phyloP scores from a whole-genome alignment of 2,888 invertebrate species.

The Drosophila picticornis region DNA sequence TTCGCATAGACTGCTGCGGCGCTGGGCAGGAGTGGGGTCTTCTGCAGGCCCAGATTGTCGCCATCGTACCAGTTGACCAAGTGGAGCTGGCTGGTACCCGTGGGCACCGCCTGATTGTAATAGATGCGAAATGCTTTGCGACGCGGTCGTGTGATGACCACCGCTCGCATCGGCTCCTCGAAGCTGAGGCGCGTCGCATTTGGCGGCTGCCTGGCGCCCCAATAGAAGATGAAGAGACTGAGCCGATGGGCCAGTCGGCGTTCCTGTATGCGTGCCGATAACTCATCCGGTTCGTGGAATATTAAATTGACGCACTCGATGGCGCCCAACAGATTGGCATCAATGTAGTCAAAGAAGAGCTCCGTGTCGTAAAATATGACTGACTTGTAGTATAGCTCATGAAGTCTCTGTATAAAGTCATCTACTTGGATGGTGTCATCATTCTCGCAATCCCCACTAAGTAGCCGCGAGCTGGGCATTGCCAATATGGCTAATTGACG shows the following conservation, averaged over 20 bases:
- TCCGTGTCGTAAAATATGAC: conserved; percentile 82
- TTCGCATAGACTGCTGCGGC: conserved; percentile 88
- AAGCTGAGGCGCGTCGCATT: conserved; percentile 78
- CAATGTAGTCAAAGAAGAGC: conserved; percentile 82
- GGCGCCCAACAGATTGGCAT: conserved; percentile 77
- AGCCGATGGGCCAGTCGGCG: conserved; percentile 81
- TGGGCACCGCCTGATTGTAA: conserved; percentile 90
- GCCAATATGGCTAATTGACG: conserved; percentile 78
- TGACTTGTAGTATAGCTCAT: conserved; percentile 78
- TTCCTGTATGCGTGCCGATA: conserved; percentile 75
- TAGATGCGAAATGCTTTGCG: conserved; percentile 87
- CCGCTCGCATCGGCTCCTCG: conserved; percentile 86
- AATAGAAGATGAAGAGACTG: conserved; percentile 89
- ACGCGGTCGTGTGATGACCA: conserved; percentile 88
- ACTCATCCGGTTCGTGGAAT: conserved; percentile 79
- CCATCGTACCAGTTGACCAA: conserved; percentile 91
- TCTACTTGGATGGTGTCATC: conserved; percentile 74
- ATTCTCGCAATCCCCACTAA: conserved; percentile 42
- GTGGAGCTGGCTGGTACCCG: conserved; percentile 87
- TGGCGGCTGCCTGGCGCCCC: conserved; percentile 87
- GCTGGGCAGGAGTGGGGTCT: conserved; percentile 88
- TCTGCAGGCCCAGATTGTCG: conserved; percentile 87
- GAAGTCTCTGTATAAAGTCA: conserved; percentile 82
- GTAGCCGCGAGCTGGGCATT: conserved; percentile 26
- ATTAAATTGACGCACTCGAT: conserved; percentile 84